Base-by-base conservation (phyloP, 2,888 invertebrate species). In the Agrochola circellaris region DNA sequence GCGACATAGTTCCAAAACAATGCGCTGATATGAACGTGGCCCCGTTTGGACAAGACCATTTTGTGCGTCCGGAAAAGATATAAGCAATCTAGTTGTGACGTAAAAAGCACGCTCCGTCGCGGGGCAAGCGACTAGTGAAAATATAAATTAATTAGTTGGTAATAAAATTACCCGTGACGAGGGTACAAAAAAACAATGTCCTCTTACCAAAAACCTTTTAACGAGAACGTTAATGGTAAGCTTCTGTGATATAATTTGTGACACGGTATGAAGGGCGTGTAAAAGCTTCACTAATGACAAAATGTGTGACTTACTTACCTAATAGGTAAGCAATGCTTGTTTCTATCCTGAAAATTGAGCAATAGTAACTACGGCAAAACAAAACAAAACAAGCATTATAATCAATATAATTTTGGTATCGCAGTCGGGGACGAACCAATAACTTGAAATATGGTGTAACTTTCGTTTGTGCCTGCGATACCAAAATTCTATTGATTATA, bases 101-200 rank as follows among this genome's bases (percentile, higher is more conserved):
- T 56, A 60, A 74, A 82, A 75, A 79, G 65, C 64, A 67, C 23
- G n/a, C 42, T 34, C 30, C 8, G 42, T 69, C 45, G n/a, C 23
- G n/a, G 51, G 65, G 60, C 62, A 51, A 65, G 38, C 20, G 72
- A 62, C 77, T 88, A 89, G 88, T 85, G 84, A 85, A 89, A 88
- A 90, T 88, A 88, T 83, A 90, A 90, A 92, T 91, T 94, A 95
- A 95, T 94, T 93, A 93, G 88, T 92, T 91, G 89, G 91, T 93
- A 94, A 94, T 92, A 92, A 91, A 93, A 93, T 95, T 94, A 94
- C 89, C 87, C 83, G 83, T 95, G 95, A 95, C 93, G 91, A 95
- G 95, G 95, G 95, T 95, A 88, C 87, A 89, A 90, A 91, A 92
- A 91, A 94, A 92, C 93, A 94, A 92, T 91, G 90, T 88, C 89